These are phyloP conservation scores for Hymenochirus boettgeri DNA, from an alignment of 2,113 vertebrate genomes.

Conservation along the genomic window DNA sequence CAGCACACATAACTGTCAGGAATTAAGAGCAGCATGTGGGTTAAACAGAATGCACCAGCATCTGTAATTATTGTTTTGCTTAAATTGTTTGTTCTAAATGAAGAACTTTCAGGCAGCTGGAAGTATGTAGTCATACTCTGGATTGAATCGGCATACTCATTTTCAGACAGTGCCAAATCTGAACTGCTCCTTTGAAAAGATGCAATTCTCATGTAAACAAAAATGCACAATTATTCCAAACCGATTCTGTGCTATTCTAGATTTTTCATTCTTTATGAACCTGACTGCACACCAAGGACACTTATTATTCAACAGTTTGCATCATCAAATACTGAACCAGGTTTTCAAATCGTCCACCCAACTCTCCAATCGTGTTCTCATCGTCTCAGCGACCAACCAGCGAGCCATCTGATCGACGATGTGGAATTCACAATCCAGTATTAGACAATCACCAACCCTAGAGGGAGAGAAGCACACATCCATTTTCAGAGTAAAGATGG, in stretches of 20 bases:
- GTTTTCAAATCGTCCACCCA: not conserved
- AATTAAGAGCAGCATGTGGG: not conserved
- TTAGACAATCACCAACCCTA: slow-evolving; percentile 34
- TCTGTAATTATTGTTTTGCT: not conserved
- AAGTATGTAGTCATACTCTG: slow-evolving; percentile 36
- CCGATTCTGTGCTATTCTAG: slow-evolving; percentile 11
- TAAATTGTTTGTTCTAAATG: not conserved
- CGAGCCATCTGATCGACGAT: slow-evolving; percentile 12
- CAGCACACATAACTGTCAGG: not conserved
- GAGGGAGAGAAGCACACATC: slow-evolving; percentile 18
- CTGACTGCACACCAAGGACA: slow-evolving; percentile 14
- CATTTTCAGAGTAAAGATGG: not conserved
- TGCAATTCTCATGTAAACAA: slow-evolving; percentile 7
- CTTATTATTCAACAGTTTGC: not conserved
- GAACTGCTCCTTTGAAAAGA: slow-evolving; percentile 18
- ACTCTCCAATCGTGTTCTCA: no score
- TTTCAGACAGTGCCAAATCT: slow-evolving; percentile 31
- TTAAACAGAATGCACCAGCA: not conserved
- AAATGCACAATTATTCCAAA: slow-evolving; percentile 26
- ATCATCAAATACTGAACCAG: not conserved
- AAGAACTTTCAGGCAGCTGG: slow-evolving; percentile 2
- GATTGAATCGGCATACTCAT: slow-evolving; percentile 28
- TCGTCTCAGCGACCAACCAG: slow-evolving; percentile 13
- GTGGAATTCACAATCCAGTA: slow-evolving; percentile 10
- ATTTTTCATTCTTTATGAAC: slow-evolving; percentile 16